phyloP scores from a whole-genome alignment of 2,888 invertebrate genomes.

The Agrotis exclamationis region DNA sequence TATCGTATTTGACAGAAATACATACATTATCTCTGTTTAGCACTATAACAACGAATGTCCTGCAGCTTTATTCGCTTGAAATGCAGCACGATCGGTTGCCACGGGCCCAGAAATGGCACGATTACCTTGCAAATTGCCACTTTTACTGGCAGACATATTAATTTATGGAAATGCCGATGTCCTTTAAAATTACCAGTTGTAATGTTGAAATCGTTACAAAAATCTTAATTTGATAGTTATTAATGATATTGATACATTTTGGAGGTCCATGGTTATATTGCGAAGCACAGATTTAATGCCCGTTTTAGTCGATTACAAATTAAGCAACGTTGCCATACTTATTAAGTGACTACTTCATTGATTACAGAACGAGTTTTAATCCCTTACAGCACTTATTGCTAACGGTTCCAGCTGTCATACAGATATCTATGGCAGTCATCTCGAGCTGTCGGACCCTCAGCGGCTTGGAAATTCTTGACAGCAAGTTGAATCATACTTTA shows the following conservation, averaged over 20 bases:
- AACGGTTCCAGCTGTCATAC: slow-evolving; percentile 17
- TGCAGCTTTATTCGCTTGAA: slow-evolving; percentile 31
- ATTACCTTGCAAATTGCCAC: slow-evolving; percentile 46
- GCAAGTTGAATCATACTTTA: slow-evolving; percentile 7
- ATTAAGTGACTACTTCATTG: slow-evolving; percentile 14
- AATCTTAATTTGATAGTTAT: slow-evolving; percentile 13
- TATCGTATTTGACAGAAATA: slow-evolving; percentile 67
- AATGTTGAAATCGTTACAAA: slow-evolving; percentile 31
- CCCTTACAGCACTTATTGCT: slow-evolving; percentile 14
- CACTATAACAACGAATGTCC: slow-evolving; percentile 42
- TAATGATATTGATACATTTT: slow-evolving; percentile 34
- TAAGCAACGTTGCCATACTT: slow-evolving; percentile 32
- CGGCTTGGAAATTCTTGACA: slow-evolving; percentile 10
- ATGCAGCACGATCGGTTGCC: slow-evolving; percentile 19
- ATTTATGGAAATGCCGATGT: slow-evolving; percentile 47
- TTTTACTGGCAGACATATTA: slow-evolving; percentile 39
- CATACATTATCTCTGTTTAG: slow-evolving; percentile 67
- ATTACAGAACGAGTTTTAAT: slow-evolving; percentile 33
- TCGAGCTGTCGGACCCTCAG: slow-evolving; percentile 29
- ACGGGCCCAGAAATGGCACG: slow-evolving; percentile 27
- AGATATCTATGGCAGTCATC: slow-evolving; percentile 35
- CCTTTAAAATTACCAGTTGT: slow-evolving; percentile 33
- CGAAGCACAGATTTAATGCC: slow-evolving; percentile 6
- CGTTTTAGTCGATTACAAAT: slow-evolving; percentile 12
- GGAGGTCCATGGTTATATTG: slow-evolving; percentile 22